These are phyloP conservation scores for Laupala kohalensis DNA, from an alignment of 1,140 invertebrate genomes.

Conservation along the genomic window DNA sequence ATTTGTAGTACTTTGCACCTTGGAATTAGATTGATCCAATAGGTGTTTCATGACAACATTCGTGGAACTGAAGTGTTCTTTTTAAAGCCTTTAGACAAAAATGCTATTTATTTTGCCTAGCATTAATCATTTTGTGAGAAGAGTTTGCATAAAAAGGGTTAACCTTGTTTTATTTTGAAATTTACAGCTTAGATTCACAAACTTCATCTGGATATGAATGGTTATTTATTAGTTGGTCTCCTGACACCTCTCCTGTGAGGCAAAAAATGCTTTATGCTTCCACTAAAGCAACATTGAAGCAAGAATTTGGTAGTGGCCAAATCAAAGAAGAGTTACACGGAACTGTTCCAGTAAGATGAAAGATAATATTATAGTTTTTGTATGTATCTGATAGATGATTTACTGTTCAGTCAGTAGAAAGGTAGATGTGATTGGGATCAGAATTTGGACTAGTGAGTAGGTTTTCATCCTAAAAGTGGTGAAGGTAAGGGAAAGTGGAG, in stretches of 20 bases:
- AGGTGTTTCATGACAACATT: neutral
- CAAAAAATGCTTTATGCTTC: constrained; percentile 99
- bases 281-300: constrained; percentile 93
- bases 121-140: neutral
- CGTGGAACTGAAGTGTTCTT: neutral
- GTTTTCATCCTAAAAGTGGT: too few relatives aligned
- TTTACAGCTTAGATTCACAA: constrained; percentile 57
- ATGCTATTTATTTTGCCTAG: neutral
- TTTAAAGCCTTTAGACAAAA: neutral
- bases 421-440: too few relatives aligned
- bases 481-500: too few relatives aligned
- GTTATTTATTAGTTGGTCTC: constrained; percentile 90
- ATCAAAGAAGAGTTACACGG: constrained; percentile 90
- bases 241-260: constrained; percentile 74
- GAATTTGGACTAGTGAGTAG: too few relatives aligned
- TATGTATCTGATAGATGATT: too few relatives aligned
- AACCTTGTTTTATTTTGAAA: neutral
- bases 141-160: neutral
- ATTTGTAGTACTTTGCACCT: neutral
- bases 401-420: too few relatives aligned
- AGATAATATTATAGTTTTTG: too few relatives aligned
- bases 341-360: constrained; percentile 48
- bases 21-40: neutral
- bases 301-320: constrained; percentile 80
- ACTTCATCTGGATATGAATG: constrained; percentile 73